Evolutionary conservation across 1,140 invertebrate species (phyloP).

Genomic region (Ectropis grisescens): DNA sequence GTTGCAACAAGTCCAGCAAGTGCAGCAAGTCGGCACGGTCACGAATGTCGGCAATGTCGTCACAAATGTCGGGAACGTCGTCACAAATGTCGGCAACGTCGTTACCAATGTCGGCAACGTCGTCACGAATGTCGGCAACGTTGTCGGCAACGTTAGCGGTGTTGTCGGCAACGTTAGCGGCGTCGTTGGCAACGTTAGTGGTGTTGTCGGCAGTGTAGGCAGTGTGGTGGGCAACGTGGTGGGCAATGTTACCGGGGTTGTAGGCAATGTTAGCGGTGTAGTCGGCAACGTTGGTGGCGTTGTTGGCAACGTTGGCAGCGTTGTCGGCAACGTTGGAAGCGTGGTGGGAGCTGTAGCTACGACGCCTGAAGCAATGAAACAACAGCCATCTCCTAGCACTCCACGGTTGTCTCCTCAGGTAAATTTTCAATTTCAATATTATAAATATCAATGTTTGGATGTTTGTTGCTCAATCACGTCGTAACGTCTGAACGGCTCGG

Average conservation of each 20-base stretch:
- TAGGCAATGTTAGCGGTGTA: slow-evolving; percentile 27
- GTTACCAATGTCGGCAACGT: slow-evolving; percentile 16
- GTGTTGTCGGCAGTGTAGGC: slow-evolving; percentile 17
- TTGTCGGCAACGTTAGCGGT: slow-evolving; percentile 15
- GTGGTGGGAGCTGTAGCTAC: slow-evolving; percentile 28
- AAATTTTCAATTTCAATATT: too few relatives aligned
- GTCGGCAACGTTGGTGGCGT: slow-evolving; percentile 18
- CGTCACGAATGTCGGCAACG: slow-evolving; percentile 20
- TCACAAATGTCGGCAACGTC: slow-evolving; percentile 19
- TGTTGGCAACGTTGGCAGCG: slow-evolving; percentile 17
- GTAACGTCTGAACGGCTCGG: too few relatives aligned
- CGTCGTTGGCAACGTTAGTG: slow-evolving; percentile 16
- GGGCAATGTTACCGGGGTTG: slow-evolving; percentile 15
- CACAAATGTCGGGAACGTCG: slow-evolving; percentile 23
- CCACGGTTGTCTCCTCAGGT: slow-evolving; percentile 46
- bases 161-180: slow-evolving; percentile 28
- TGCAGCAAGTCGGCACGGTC: slow-evolving; percentile 7
- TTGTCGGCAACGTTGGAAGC: slow-evolving; percentile 20
- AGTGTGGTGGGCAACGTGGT: slow-evolving; percentile 10
- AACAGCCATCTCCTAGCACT: slow-evolving; percentile 45
- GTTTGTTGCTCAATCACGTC: too few relatives aligned
- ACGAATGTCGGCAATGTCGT: slow-evolving; percentile 12
- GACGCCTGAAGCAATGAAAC: slow-evolving; percentile 32
- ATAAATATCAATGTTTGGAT: too few relatives aligned
- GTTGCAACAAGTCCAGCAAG: slow-evolving; percentile 44